These are phyloP conservation scores for Philereme vetulata DNA, from an alignment of 2,888 invertebrate species.

Conservation along the genomic window DNA sequence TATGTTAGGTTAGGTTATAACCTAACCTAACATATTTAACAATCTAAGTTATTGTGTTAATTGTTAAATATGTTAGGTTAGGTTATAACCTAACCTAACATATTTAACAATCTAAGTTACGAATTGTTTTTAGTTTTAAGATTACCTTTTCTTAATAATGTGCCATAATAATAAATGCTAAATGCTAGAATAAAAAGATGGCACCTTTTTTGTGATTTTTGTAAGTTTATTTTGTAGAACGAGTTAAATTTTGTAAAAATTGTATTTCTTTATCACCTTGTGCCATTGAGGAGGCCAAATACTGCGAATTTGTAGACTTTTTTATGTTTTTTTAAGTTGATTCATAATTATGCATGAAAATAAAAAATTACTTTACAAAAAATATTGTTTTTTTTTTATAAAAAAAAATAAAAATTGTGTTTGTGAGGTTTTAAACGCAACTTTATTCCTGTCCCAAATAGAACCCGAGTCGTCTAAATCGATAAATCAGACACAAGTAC, in stretches of 20 bases:
- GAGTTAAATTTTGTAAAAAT: conserved; percentile 3
- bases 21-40: too few species aligned
- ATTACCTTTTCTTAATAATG: conserved; percentile 3
- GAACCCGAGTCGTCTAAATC: conserved; percentile 18
- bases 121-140: conserved; percentile 3
- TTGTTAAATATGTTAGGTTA: conserved; percentile 1
- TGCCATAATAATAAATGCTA: conserved; percentile 1
- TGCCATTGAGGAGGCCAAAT: conserved; percentile 15
- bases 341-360: conserved; percentile 10
- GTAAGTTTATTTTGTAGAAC: background rate
- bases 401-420: conserved; percentile 6
- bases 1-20: too few species aligned
- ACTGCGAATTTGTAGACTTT: conserved; percentile 15
- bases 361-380: conserved; percentile 10
- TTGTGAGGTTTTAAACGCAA: conserved; percentile 13
- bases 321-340: conserved; percentile 15
- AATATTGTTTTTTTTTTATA: conserved; percentile 5
- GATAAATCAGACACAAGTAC: conserved; percentile 16
- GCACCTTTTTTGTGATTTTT: background rate
- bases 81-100: too few species aligned
- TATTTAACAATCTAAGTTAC: conserved; percentile 1
- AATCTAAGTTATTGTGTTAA: too few species aligned
- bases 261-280: conserved; percentile 9
- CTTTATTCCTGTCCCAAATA: conserved; percentile 18
- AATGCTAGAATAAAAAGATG: conserved; percentile 3